phyloP scores from a whole-genome alignment of 1,140 invertebrate genomes.

The Phocides pigmalion region DNA sequence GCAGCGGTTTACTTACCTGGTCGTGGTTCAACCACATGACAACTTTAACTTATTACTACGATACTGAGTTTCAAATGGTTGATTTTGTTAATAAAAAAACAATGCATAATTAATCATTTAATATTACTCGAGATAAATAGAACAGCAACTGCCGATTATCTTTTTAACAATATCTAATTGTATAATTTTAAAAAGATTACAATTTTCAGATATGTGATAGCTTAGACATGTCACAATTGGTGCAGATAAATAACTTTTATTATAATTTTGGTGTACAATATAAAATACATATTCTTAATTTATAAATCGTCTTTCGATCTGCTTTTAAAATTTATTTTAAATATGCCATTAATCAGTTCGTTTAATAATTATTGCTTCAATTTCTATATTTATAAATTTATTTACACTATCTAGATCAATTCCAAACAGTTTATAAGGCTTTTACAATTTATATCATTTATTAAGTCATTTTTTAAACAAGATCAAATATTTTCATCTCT shows the following conservation, averaged over 20 bases:
- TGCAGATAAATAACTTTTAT: slow-evolving; percentile 15
- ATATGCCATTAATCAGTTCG: slow-evolving; percentile 25
- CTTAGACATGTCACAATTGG: slow-evolving; percentile 19
- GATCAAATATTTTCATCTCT: no score
- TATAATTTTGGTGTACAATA: not conserved
- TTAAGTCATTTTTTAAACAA: no score
- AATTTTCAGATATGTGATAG: slow-evolving; percentile 17
- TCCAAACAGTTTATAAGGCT: not conserved
- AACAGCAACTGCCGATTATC: slow-evolving; percentile 5
- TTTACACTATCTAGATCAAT: slow-evolving; percentile 24
- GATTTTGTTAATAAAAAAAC: slow-evolving; percentile 1
- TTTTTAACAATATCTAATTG: not conserved
- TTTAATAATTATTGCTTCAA: slow-evolving; percentile 12
- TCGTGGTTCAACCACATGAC: no score
- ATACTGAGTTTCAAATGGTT: no score
- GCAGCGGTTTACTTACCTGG: no score
- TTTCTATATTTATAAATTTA: slow-evolving; percentile 15
- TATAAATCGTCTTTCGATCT: not conserved
- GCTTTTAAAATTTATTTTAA: slow-evolving; percentile 1
- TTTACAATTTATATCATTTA: no score
- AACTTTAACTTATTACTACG: no score
- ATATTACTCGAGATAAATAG: slow-evolving; percentile 7
- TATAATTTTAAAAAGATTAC: slow-evolving; percentile 13
- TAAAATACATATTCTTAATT: slow-evolving; percentile 1
- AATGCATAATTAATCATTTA: slow-evolving; percentile 11